Conservation (phyloP, 2,888 invertebrate genomes). For the Spodoptera exigua region DNA sequence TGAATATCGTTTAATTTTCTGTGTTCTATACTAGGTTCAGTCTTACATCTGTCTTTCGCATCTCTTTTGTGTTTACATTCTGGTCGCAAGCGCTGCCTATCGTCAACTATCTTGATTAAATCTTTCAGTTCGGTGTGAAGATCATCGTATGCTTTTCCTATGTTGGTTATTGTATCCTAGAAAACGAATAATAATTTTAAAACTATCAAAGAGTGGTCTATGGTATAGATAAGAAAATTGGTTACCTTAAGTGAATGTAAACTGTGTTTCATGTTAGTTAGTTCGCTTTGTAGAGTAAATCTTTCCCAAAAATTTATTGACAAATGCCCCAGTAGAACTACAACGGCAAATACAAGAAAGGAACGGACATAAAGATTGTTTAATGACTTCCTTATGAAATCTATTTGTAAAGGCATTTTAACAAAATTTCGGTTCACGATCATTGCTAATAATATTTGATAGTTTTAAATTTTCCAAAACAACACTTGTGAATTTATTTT, state of each 20-base stretch:
- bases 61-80: constrained; percentile 13
- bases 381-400: constrained; percentile 45
- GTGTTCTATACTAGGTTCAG: constrained; percentile 37
- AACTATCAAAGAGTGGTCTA: neutral
- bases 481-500: constrained; percentile 21
- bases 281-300: constrained; percentile 70
- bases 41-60: constrained; percentile 37
- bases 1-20: constrained; percentile 44
- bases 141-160: constrained; percentile 73
- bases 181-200: constrained; percentile 37
- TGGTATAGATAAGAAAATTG: neutral
- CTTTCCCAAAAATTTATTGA: constrained; percentile 76
- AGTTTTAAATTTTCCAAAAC: neutral
- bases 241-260: constrained; percentile 74
- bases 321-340: constrained; percentile 73
- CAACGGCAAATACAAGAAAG: constrained; percentile 67
- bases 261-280: constrained; percentile 72
- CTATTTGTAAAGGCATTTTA: constrained; percentile 63
- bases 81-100: constrained; percentile 2
- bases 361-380: constrained; percentile 67
- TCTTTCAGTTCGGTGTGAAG: constrained; percentile 69
- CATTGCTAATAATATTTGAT: constrained; percentile 4
- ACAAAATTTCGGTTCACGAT: neutral
- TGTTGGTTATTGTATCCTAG: constrained; percentile 71
- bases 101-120: constrained; percentile 51